A percentile compares a stretch with the other conserved stretches of the same genome.
Evolutionary conservation across 1,140 invertebrate genomes (phyloP).

Genomic region (Neodiprion pinetum): DNA sequence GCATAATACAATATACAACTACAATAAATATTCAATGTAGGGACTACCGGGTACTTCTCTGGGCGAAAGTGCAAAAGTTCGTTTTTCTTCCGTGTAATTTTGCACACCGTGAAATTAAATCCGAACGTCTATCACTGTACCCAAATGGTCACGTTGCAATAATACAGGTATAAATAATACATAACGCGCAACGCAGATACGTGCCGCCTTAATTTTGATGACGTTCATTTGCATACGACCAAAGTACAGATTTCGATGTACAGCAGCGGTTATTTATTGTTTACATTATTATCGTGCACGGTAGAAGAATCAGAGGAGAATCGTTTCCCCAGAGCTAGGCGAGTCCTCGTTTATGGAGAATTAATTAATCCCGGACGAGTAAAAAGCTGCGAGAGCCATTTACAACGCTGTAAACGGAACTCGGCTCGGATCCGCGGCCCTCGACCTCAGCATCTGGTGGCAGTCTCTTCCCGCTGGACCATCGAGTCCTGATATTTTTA

Average conservation of each 20-base stretch:
- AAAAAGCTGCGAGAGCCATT: conserved; percentile 37
- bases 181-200: background rate
- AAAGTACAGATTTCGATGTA: background rate
- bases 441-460: background rate
- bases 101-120: too few relatives aligned
- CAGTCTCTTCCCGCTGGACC: too few relatives aligned
- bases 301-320: background rate
- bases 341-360: conserved; percentile 34
- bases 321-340: background rate
- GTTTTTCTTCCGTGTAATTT: background rate
- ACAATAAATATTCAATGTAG: background rate
- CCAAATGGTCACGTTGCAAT: too few relatives aligned
- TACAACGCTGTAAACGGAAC: conserved; percentile 44
- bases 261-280: too few relatives aligned
- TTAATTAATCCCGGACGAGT: conserved; percentile 41
- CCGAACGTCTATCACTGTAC: too few relatives aligned
- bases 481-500: too few relatives aligned
- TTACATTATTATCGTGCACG: too few relatives aligned
- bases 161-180: background rate
- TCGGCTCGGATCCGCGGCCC: background rate
- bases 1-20: background rate
- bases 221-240: background rate
- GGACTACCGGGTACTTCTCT: background rate
- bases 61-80: background rate
- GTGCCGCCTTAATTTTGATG: background rate